Evolutionary conservation across 2,797 vertebrate genomes (phyloP).

Genomic region (Brotula barbata): DNA sequence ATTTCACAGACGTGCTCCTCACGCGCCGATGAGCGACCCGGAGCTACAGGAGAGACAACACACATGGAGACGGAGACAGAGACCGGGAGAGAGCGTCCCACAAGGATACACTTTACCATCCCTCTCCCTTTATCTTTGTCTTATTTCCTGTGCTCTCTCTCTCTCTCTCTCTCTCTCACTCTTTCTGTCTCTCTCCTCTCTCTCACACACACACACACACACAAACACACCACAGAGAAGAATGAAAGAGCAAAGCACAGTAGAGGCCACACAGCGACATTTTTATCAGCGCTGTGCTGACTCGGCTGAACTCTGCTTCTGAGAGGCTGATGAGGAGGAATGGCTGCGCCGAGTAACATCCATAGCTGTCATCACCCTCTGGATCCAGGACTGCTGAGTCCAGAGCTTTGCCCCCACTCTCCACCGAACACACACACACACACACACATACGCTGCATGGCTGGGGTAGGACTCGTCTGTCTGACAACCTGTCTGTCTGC

Average conservation of each 20-base stretch:
- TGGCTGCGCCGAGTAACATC: constrained; percentile 75
- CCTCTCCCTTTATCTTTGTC: constrained; percentile 26
- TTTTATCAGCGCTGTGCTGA: constrained; percentile 76
- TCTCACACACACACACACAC: background rate
- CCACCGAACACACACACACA: too few relatives aligned
- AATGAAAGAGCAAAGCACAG: constrained; percentile 49
- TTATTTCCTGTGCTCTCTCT: constrained; percentile 20
- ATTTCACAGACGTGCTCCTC: constrained; percentile 32
- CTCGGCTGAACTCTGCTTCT: constrained; percentile 74
- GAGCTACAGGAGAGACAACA: too few relatives aligned
- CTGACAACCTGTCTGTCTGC: constrained; percentile 76
- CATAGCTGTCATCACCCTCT: constrained; percentile 77
- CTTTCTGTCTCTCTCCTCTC: constrained; percentile 14
- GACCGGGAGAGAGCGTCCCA: constrained; percentile 20
- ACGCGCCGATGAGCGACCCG: too few relatives aligned
- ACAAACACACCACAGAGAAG: constrained; percentile 14
- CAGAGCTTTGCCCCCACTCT: constrained; percentile 67
- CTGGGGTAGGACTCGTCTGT: constrained; percentile 70
- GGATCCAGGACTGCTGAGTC: constrained; percentile 76
- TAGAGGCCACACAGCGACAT: constrained; percentile 68
- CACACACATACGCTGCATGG: too few relatives aligned
- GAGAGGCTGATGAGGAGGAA: constrained; percentile 81
- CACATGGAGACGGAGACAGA: constrained; percentile 1
- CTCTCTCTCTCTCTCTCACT: constrained; percentile 3
- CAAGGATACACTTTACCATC: constrained; percentile 34